phyloP scores from a whole-genome alignment of 2,888 invertebrate species.

The Hipparchia sbordonii region DNA sequence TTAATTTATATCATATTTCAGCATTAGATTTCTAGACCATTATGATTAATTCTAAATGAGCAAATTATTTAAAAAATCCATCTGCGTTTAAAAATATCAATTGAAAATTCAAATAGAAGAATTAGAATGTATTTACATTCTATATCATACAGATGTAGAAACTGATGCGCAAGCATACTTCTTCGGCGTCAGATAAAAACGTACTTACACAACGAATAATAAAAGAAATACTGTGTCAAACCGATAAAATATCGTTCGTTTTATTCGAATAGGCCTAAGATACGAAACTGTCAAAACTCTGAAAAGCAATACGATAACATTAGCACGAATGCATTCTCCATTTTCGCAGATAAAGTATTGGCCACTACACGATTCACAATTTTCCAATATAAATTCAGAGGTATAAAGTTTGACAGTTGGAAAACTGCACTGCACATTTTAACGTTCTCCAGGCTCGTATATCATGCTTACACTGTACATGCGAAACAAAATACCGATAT shows the following conservation, averaged over 20 bases:
- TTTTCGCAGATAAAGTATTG: slow-evolving; percentile 27
- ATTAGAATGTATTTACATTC: too few species aligned
- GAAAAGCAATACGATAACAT: slow-evolving; percentile 28
- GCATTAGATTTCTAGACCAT: too few species aligned
- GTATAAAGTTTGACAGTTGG: slow-evolving; percentile 44
- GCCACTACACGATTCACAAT: slow-evolving; percentile 35
- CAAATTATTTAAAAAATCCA: too few species aligned
- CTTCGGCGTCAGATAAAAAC: too few species aligned
- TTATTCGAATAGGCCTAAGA: slow-evolving; percentile 33
- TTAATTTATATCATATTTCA: too few species aligned
- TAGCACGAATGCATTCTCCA: slow-evolving; percentile 26
- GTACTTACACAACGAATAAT: too few species aligned
- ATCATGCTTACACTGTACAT: slow-evolving; percentile 38
- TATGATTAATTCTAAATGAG: too few species aligned
- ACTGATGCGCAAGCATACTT: too few species aligned
- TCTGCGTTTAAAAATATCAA: too few species aligned
- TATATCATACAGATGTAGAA: too few species aligned
- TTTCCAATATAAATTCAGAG: slow-evolving; percentile 40
- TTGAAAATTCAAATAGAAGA: too few species aligned
- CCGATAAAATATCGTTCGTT: slow-evolving; percentile 35
- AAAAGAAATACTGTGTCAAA: slow-evolving; percentile 14
- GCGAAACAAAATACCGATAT: slow-evolving; percentile 13
- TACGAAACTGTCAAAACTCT: slow-evolving; percentile 36
- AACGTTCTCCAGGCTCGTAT: slow-evolving; percentile 38
- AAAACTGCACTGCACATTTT: slow-evolving; percentile 53